phyloP scores from a whole-genome alignment of 35 echinoderm and acorn worm genomes.

The Heliocidaris tuberculata region DNA sequence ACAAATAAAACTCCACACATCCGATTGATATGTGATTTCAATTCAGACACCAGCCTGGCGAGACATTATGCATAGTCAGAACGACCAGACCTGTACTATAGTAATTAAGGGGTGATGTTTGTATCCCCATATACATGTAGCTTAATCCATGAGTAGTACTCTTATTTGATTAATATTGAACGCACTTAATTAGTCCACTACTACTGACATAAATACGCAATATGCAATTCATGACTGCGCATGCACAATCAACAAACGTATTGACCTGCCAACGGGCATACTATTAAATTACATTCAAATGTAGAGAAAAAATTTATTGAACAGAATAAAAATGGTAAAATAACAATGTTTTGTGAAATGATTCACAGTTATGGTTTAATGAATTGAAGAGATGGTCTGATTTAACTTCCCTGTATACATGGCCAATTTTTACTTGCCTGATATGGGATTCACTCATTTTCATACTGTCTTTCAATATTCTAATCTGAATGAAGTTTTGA shows the following conservation, averaged over 20 bases:
- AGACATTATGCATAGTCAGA: neutral
- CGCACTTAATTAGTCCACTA: neutral
- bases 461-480: too few relatives aligned
- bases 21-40: too few relatives aligned
- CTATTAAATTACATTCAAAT: too few relatives aligned
- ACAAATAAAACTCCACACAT: too few relatives aligned
- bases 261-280: neutral
- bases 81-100: neutral
- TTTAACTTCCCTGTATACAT: too few relatives aligned
- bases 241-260: neutral
- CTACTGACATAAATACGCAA: neutral
- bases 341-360: neutral
- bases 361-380: too few relatives aligned
- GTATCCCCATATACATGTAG: neutral
- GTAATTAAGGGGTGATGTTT: conserved; percentile 9
- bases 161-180: conserved; percentile 7
- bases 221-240: neutral
- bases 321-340: neutral
- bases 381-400: too few relatives aligned
- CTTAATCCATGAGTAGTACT: neutral
- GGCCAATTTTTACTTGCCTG: too few relatives aligned
- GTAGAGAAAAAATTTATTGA: neutral
- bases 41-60: neutral
- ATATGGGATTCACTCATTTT: too few relatives aligned
- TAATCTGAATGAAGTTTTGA: too few relatives aligned